Conservation (phyloP, 2,888 invertebrate genomes). For the Eupithecia insigniata region DNA sequence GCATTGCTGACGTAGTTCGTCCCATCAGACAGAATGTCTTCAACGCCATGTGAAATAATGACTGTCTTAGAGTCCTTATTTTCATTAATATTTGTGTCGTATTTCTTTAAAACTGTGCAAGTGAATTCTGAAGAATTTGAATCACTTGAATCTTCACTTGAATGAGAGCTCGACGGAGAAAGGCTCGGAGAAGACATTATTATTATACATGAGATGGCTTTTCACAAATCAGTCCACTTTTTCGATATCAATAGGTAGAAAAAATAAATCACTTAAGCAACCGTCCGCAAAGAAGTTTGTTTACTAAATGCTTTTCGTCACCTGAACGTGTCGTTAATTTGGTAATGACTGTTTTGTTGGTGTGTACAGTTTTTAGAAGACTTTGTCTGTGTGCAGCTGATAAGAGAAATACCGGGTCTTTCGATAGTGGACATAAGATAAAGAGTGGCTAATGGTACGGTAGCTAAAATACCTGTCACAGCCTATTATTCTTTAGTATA, state of each 20-base stretch:
- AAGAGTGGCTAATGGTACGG: slow-evolving; percentile 71
- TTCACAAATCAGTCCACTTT: background rate
- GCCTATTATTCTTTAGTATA: slow-evolving; percentile 21
- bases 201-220: background rate
- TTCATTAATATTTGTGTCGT: slow-evolving; percentile 47
- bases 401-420: slow-evolving; percentile 78
- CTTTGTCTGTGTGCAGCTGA: slow-evolving; percentile 72
- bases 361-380: slow-evolving; percentile 69
- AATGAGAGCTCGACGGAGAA: slow-evolving; percentile 66
- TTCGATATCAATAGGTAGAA: background rate
- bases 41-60: slow-evolving; percentile 73
- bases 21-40: slow-evolving; percentile 73
- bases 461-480: slow-evolving; percentile 76
- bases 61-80: slow-evolving; percentile 57
- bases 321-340: slow-evolving; percentile 81
- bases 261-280: slow-evolving; percentile 61
- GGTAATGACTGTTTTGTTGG: slow-evolving; percentile 78
- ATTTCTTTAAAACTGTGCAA: slow-evolving; percentile 50
- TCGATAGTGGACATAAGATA: slow-evolving; percentile 77
- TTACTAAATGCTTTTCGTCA: slow-evolving; percentile 82
- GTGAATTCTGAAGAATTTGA: slow-evolving; percentile 65
- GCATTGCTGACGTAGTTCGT: slow-evolving; percentile 61
- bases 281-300: slow-evolving; percentile 73
- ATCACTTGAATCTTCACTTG: slow-evolving; percentile 67
- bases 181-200: slow-evolving; percentile 66